A percentile compares a stretch with the other conserved stretches of the same genome.
Evolutionary conservation across 2,113 vertebrate genomes (phyloP).

Genomic region (Heptranchias perlo): DNA sequence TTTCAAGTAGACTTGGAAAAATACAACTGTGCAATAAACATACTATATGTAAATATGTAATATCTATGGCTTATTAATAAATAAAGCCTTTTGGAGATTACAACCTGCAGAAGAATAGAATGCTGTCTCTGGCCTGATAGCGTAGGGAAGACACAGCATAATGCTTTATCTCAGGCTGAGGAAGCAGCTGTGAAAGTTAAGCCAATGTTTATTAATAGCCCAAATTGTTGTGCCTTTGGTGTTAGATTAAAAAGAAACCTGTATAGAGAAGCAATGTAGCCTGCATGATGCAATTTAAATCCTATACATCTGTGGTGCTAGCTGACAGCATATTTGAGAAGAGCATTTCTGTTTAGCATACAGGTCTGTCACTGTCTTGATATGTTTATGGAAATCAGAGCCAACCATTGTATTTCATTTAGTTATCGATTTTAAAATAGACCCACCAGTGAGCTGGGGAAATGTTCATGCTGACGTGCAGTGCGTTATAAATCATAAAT

Average conservation of each 20-base stretch:
- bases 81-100: not conserved
- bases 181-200: not conserved
- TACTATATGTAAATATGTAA: not conserved
- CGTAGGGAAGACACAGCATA: not conserved
- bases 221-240: not conserved
- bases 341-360: not conserved
- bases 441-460: not conserved
- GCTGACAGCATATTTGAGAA: not conserved
- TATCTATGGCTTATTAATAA: not conserved
- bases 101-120: not conserved
- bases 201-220: not conserved
- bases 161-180: not conserved
- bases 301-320: not conserved
- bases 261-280: not conserved
- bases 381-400: slow-evolving; percentile 8
- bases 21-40: not conserved
- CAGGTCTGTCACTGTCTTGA: not conserved
- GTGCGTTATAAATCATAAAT: not conserved
- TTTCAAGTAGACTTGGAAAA: not conserved
- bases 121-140: not conserved
- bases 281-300: not conserved
- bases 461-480: not conserved
- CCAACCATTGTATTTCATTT: not conserved
- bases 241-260: not conserved
- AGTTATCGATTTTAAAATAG: not conserved